Percentiles rank a stretch among this genome's conserved stretches.
Conservation (phyloP, 2,888 invertebrate species). For the Microctonus aethiopoides region DNA sequence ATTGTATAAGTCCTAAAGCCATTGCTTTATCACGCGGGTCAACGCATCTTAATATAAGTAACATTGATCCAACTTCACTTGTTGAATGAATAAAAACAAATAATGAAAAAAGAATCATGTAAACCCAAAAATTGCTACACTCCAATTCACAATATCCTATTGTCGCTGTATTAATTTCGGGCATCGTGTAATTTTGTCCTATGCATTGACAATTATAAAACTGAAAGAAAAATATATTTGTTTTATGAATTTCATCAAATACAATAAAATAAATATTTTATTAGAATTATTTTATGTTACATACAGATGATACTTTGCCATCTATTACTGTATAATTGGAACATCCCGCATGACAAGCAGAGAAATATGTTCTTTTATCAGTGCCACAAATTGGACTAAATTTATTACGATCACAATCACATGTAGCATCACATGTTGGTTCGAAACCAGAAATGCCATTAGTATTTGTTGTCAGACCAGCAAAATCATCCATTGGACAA, state of each 20-base stretch:
- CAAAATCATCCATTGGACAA: conserved; percentile 87
- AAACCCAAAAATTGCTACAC: conserved; percentile 83
- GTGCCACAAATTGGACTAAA: conserved; percentile 88
- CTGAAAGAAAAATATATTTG: conserved; percentile 54
- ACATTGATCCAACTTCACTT: conserved; percentile 91
- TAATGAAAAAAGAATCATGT: conserved; percentile 84
- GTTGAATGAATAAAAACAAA: conserved; percentile 93
- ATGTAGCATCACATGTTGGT: conserved; percentile 76
- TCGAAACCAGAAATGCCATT: conserved; percentile 65
- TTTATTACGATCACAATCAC: conserved; percentile 80
- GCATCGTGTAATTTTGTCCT: conserved; percentile 50
- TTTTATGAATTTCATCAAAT: background rate
- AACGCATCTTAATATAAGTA: conserved; percentile 90
- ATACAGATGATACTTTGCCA: conserved; percentile 70
- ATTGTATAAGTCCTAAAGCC: conserved; percentile 93
- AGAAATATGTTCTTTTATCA: conserved; percentile 85
- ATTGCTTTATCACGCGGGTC: conserved; percentile 93
- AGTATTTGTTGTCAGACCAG: conserved; percentile 70
- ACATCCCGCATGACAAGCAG: conserved; percentile 92
- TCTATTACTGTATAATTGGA: conserved; percentile 71
- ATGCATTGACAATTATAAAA: conserved; percentile 70
- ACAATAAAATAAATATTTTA: background rate
- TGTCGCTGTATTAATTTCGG: conserved; percentile 69
- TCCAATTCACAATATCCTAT: conserved; percentile 84
- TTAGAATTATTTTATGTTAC: conserved; percentile 33